Conservation (phyloP, 1,140 invertebrate genomes). For the Hyphantria cunea region DNA sequence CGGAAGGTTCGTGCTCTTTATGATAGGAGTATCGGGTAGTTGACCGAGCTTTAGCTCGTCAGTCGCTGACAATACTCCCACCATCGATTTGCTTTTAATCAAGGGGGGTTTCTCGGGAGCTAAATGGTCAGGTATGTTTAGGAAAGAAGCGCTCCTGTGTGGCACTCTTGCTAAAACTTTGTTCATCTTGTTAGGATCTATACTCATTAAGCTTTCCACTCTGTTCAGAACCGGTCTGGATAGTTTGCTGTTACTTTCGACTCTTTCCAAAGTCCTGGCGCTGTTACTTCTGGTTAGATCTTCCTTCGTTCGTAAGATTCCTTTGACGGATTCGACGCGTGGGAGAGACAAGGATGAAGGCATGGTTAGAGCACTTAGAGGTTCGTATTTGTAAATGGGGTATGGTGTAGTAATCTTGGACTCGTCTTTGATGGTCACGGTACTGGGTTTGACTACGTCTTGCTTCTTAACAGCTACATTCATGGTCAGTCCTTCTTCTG, state of each 20-base stretch:
- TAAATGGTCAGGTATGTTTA: slow-evolving; percentile 73
- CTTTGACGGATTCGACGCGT: slow-evolving; percentile 73
- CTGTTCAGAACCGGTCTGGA: slow-evolving; percentile 56
- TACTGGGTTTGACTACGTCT: slow-evolving; percentile 71
- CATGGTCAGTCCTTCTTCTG: slow-evolving; percentile 72
- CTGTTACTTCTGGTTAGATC: slow-evolving; percentile 60
- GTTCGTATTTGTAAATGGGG: slow-evolving; percentile 69
- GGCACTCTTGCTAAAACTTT: slow-evolving; percentile 74
- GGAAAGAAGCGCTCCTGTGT: slow-evolving; percentile 77
- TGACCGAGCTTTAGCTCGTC: slow-evolving; percentile 69
- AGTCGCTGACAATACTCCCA: slow-evolving; percentile 55
- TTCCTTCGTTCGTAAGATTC: slow-evolving; percentile 56
- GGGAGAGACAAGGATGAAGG: slow-evolving; percentile 63
- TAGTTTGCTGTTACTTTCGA: slow-evolving; percentile 59
- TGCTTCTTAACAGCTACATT: slow-evolving; percentile 68
- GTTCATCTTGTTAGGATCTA: slow-evolving; percentile 73
- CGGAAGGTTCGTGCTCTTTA: slow-evolving; percentile 75
- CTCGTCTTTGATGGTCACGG: slow-evolving; percentile 70
- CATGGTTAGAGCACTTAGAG: slow-evolving; percentile 52
- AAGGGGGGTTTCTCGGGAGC: slow-evolving; percentile 66
- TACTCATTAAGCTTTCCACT: slow-evolving; percentile 74
- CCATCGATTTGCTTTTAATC: slow-evolving; percentile 69
- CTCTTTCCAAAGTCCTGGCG: slow-evolving; percentile 61
- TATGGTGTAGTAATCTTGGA: slow-evolving; percentile 62
- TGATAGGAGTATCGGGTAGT: slow-evolving; percentile 77